Evolutionary conservation across 2,797 vertebrate species (phyloP).

Genomic region (Pangasius mekongensis): DNA sequence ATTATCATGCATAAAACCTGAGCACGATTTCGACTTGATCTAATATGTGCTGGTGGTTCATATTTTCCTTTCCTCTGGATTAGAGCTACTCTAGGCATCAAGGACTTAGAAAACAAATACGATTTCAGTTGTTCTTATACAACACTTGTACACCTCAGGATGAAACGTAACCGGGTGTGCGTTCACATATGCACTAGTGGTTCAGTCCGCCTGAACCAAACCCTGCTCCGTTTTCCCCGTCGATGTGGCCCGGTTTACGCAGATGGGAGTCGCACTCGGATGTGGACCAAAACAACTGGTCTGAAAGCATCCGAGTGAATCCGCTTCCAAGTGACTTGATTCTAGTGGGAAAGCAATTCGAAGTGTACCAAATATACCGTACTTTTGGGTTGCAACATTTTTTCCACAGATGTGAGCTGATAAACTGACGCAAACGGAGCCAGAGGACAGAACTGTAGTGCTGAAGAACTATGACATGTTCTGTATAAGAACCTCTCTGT

Average conservation of each 20-base stretch:
- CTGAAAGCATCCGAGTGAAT: background rate
- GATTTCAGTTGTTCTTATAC: background rate
- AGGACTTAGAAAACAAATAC: background rate
- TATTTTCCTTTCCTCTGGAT: slow-evolving; percentile 19
- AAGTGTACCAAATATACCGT: background rate
- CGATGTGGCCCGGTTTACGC: background rate
- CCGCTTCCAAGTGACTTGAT: background rate
- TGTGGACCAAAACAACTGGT: background rate
- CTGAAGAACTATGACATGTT: background rate
- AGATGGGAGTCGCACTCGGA: background rate
- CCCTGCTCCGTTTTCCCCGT: background rate
- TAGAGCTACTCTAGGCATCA: background rate
- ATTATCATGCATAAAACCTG: slow-evolving; percentile 54
- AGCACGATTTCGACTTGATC: slow-evolving; percentile 47
- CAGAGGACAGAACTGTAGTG: background rate
- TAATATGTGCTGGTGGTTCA: slow-evolving; percentile 56
- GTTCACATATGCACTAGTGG: background rate
- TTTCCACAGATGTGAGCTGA: too few species aligned
- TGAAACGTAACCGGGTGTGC: background rate
- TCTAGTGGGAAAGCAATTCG: background rate
- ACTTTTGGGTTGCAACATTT: background rate
- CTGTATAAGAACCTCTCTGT: too few species aligned
- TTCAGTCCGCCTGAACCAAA: background rate
- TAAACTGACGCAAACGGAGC: background rate
- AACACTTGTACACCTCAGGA: too few species aligned